These are phyloP conservation scores for Fundulus diaphanus DNA, from an alignment of 2,797 vertebrate genomes.

Conservation along the genomic window DNA sequence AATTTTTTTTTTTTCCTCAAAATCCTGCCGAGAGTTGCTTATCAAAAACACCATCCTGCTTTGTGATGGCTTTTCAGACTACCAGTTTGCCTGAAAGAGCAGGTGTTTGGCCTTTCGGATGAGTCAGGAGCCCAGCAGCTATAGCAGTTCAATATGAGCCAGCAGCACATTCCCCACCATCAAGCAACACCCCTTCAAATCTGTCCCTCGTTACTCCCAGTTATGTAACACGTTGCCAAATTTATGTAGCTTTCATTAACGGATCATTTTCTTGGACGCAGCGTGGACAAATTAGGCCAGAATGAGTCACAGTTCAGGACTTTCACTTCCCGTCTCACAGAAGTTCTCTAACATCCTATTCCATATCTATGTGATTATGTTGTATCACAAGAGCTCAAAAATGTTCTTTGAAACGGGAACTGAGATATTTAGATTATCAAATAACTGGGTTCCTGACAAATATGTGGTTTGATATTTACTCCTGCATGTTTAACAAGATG, in stretches of 20 bases:
- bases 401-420: constrained; percentile 19
- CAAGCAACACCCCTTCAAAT: constrained; percentile 69
- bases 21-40: constrained; percentile 12
- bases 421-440: constrained; percentile 8
- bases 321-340: constrained; percentile 27
- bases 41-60: constrained; percentile 45
- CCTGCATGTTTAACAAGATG: constrained; percentile 12
- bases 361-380: constrained; percentile 20
- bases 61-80: constrained; percentile 40
- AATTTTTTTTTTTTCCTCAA: constrained; percentile 31
- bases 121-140: constrained; percentile 55
- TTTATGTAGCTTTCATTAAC: constrained; percentile 51
- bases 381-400: background rate
- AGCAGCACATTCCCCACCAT: constrained; percentile 72
- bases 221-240: constrained; percentile 65
- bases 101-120: constrained; percentile 73
- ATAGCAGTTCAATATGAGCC: constrained; percentile 40
- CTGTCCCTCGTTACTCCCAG: constrained; percentile 60
- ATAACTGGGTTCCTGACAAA: constrained; percentile 10
- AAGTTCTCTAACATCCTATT: constrained; percentile 16
- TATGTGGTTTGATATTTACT: constrained; percentile 6
- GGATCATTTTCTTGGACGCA: constrained; percentile 39
- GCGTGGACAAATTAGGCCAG: constrained; percentile 2
- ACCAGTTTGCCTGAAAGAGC: constrained; percentile 62
- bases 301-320: constrained; percentile 14